Conservation (phyloP, 2,797 vertebrate genomes). For the Acanthurus tractus region DNA sequence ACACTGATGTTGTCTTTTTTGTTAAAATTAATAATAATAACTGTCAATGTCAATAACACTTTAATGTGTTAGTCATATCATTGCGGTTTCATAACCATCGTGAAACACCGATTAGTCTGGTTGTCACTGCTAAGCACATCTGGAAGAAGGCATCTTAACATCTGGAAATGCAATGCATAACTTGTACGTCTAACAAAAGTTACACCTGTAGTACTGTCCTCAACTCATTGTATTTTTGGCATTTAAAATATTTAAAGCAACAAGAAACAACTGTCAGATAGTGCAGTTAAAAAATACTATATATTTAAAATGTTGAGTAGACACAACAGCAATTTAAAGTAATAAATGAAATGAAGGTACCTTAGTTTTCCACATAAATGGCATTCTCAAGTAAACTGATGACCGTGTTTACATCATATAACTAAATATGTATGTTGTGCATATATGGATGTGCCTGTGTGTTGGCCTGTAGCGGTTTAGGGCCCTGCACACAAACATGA, state of each 20-base stretch:
- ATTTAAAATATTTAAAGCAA: background rate
- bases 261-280: background rate
- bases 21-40: too few species aligned
- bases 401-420: too few species aligned
- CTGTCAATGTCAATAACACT: too few species aligned
- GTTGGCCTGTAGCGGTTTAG: background rate
- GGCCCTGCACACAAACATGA: too few species aligned
- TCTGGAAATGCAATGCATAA: background rate
- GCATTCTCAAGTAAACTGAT: background rate
- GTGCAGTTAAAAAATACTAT: background rate
- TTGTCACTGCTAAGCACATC: constrained; percentile 5
- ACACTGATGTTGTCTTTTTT: too few species aligned
- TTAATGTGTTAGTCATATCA: too few species aligned
- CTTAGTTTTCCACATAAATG: background rate
- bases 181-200: background rate
- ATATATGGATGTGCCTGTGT: background rate
- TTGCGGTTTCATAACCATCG: too few species aligned
- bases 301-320: background rate
- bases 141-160: background rate
- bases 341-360: background rate
- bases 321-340: background rate
- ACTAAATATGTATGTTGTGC: too few species aligned
- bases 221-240: background rate
- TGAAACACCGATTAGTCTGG: background rate
- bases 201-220: background rate